These are phyloP conservation scores for Typhlichthys eigenmanni DNA, from an alignment of 2,797 vertebrate genomes.

Conservation along the genomic window DNA sequence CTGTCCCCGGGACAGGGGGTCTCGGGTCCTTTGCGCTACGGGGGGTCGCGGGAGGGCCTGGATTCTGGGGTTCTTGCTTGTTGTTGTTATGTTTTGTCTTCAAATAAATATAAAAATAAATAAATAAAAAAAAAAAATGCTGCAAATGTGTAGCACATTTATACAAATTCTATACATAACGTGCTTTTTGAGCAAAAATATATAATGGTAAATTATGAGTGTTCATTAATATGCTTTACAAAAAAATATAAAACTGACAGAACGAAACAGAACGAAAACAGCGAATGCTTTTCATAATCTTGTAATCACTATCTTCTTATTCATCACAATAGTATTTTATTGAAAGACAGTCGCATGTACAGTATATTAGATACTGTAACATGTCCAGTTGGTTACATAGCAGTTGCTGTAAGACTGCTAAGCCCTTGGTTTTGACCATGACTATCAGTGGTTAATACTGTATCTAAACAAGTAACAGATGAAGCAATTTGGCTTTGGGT, in stretches of 20 bases:
- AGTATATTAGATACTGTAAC: too few relatives aligned
- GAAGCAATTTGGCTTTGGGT: neutral
- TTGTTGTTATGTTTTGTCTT: too few relatives aligned
- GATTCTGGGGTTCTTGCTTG: too few relatives aligned
- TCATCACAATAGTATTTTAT: constrained; percentile 12
- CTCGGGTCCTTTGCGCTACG: too few relatives aligned
- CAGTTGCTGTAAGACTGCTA: too few relatives aligned
- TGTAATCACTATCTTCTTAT: constrained; percentile 15
- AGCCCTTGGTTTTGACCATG: constrained; percentile 18
- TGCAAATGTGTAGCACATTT: too few relatives aligned
- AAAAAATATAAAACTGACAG: neutral
- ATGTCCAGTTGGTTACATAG: too few relatives aligned
- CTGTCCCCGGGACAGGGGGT: too few relatives aligned
- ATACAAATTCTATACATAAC: neutral
- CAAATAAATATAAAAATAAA: too few relatives aligned
- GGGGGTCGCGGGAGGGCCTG: too few relatives aligned
- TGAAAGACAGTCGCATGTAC: too few relatives aligned
- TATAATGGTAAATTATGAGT: constrained; percentile 23
- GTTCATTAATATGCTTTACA: constrained; percentile 41
- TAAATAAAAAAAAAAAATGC: too few relatives aligned
- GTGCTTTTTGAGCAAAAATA: constrained; percentile 1
- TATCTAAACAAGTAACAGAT: constrained; percentile 12
- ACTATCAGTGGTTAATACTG: constrained; percentile 3
- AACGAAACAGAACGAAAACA: constrained; percentile 13
- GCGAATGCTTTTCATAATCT: constrained; percentile 14